Evolutionary conservation across 2,797 vertebrate species (phyloP).

Genomic region (Cyprinella venusta): DNA sequence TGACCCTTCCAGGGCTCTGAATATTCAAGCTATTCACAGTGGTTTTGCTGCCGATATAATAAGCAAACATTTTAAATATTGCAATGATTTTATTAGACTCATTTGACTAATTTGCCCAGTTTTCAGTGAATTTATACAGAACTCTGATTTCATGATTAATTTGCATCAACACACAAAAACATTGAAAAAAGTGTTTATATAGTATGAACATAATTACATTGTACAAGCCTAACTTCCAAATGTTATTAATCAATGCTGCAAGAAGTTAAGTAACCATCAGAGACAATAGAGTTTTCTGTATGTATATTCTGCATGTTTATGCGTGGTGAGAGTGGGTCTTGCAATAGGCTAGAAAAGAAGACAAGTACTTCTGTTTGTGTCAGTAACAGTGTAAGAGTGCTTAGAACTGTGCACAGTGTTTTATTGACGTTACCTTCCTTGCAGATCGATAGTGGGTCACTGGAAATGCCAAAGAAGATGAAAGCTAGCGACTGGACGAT

Average conservation of each 20-base stretch:
- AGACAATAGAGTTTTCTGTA: slow-evolving; percentile 1
- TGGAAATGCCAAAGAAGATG: slow-evolving; percentile 64
- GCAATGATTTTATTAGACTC: background rate
- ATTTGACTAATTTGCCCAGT: background rate
- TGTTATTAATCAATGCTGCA: background rate
- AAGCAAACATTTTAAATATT: background rate
- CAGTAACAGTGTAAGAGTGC: background rate
- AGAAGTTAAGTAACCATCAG: slow-evolving; percentile 35
- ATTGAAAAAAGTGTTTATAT: background rate
- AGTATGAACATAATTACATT: background rate
- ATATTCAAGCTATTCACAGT: background rate
- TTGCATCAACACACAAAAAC: background rate
- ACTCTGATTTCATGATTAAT: background rate
- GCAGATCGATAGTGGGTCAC: slow-evolving; percentile 64
- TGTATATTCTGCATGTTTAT: background rate
- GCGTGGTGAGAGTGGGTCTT: background rate
- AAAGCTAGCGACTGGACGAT: slow-evolving; percentile 73
- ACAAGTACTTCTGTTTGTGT: background rate
- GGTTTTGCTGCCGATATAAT: background rate
- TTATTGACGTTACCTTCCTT: slow-evolving; percentile 49
- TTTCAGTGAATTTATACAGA: background rate
- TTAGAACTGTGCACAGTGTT: slow-evolving; percentile 32
- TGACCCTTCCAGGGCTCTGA: background rate
- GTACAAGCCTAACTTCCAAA: background rate
- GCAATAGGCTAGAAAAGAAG: background rate